Evolutionary conservation across 2,797 vertebrate genomes (phyloP), one percentile per base, ranked within the genome.

Genomic region (Rhinella marina): DNA sequence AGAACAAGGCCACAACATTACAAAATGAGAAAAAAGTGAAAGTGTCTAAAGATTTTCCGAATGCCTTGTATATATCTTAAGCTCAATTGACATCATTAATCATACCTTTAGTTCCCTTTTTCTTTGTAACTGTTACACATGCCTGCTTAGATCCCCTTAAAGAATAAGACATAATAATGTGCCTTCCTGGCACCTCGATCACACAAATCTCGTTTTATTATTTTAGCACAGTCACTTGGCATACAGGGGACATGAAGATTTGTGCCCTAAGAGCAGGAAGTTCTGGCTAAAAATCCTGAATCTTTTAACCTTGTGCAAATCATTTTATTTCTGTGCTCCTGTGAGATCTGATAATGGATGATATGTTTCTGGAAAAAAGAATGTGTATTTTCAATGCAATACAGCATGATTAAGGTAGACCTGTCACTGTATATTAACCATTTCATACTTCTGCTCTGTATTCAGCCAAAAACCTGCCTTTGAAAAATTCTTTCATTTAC

Each of bases 271-370:
- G 59, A 78, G 62, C 85, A 86, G 64, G 62, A 79, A 56, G 76
- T 79, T 50, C 85, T 80, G 76, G 48, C 32, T 80, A 68, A 32
- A 86, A 86, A 86, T 86, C 52, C 50, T n/a, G 50, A 79, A 66
- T 86, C 85, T 86, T 80, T 80, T 86, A 86, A 79, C 85, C 85
- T 86, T 86, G 85, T 68, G 50, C 77, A 86, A 86, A 80, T 86
- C 76, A 86, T 86, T 86, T 86, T 56, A 72, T 78, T 25, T 86
- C 73, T 80, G 59, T 73, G 17, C 66, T 54, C 52, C 66, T 57
- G 12, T 83, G 66, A 54, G 82, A 70, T 84, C 52, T 56, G 21
- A 32, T 73, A 59, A 72, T n/a, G 25, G 68, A 84, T 84, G 52
- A 56, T 59, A 72, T 59, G 64, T 84, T 84, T 84, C 68, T 73